Evolutionary conservation across 2,888 invertebrate genomes (phyloP).

Genomic region (Bellardia bayeri): DNA sequence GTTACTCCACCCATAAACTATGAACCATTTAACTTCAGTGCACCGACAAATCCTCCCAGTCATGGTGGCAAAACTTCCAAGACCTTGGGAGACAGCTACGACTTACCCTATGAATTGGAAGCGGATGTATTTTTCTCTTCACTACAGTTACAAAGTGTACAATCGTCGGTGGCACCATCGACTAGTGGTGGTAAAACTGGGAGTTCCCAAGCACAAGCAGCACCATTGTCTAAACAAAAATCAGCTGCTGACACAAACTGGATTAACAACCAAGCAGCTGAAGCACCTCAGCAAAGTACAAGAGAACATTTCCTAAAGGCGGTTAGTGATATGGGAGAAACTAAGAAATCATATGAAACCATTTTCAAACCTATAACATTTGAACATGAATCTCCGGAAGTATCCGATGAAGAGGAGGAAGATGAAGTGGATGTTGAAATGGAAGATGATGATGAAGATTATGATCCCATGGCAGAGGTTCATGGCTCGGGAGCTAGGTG

Average conservation of each 20-base stretch:
- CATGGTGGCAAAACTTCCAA: conserved; percentile 81
- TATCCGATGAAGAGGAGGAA: conserved; percentile 83
- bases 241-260: conserved; percentile 76
- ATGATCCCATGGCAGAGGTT: conserved; percentile 84
- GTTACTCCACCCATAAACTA: conserved; percentile 79
- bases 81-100: conserved; percentile 82
- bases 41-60: conserved; percentile 76
- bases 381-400: conserved; percentile 79
- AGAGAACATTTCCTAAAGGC: conserved; percentile 87
- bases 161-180: conserved; percentile 68
- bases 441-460: conserved; percentile 84
- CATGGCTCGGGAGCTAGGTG: conserved; percentile 76
- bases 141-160: conserved; percentile 89
- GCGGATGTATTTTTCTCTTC: conserved; percentile 95
- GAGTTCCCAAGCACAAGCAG: conserved; percentile 58
- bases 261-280: conserved; percentile 76
- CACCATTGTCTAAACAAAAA: conserved; percentile 57
- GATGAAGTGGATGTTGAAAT: conserved; percentile 84
- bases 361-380: conserved; percentile 81
- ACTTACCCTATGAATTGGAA: conserved; percentile 87
- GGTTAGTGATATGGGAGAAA: conserved; percentile 87
- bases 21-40: conserved; percentile 79
- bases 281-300: conserved; percentile 77
- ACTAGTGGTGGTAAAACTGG: conserved; percentile 71
- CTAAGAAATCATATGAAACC: conserved; percentile 85